Conservation (phyloP, 1,140 invertebrate genomes). For the Halesus radiatus region DNA sequence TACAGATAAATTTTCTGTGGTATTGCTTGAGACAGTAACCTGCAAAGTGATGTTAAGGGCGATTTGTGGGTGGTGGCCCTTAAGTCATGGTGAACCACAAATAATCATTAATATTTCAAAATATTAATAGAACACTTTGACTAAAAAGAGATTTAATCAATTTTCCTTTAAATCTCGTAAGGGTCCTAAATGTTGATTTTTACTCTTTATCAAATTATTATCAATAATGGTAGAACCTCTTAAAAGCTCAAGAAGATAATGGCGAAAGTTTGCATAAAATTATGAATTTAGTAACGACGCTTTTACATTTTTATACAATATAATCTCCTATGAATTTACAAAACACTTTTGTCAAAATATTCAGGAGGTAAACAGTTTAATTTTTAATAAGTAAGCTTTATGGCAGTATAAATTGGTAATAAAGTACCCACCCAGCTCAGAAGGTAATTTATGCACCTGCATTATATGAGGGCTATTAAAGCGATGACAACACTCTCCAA, state of each 20-base stretch:
- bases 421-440: too few species aligned
- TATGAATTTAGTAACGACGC: conserved; percentile 2
- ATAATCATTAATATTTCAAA: not conserved
- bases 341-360: not conserved
- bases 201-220: conserved; percentile 28
- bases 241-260: conserved; percentile 39
- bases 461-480: too few species aligned
- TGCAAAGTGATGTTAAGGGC: too few species aligned
- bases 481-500: too few species aligned
- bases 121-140: not conserved
- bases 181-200: conserved; percentile 24
- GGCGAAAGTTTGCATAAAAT: conserved; percentile 28
- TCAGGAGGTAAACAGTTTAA: conserved; percentile 4
- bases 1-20: too few species aligned
- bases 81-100: not conserved
- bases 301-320: not conserved
- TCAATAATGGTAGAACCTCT: not conserved
- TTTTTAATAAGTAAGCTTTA: conserved; percentile 3
- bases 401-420: too few species aligned
- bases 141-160: not conserved
- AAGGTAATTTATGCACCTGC: too few species aligned
- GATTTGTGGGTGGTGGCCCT: too few species aligned
- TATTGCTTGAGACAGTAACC: too few species aligned
- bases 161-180: conserved; percentile 16
- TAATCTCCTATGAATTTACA: not conserved